Base-by-base conservation (phyloP, 2,888 invertebrate species). In the Pyrrhopygopsis socrates region DNA sequence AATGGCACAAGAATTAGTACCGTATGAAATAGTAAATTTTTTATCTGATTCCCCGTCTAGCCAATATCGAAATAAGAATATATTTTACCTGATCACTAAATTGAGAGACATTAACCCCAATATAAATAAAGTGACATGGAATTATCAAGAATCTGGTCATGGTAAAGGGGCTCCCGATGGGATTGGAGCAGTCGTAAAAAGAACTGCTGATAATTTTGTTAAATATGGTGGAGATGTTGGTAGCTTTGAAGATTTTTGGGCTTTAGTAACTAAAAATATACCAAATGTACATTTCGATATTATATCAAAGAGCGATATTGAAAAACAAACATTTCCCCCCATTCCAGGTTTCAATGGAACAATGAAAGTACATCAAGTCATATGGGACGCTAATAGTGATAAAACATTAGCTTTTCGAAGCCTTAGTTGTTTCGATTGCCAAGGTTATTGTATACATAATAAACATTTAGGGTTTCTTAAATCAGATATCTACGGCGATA, bases 151-250 rank as follows among this genome's bases (percentile, higher is more conserved):
- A 68, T 82, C 71, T 45, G 81, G 76, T 22, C 75, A 82, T 50
- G 81, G 76, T 34, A 81, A 81, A 58, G 81, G 81, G 30, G 81
- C 81, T 65, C 81, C 81, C 11, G 81, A 81, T 71, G 81, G 81
- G 13, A 58, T 81, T 54, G 81, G 81, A 18, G 81, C 74, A 67
- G 74, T 81, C 24, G 63, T 82, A 30, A 82, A 82, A 60, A 50
- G 81, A 38, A 82, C 81, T 58, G 81, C 81, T 38, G 71, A 80
- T 60, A 63, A 60, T 75, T 60, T 38, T 75, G 75, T 8, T 4
- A 77, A 22, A 29, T 18, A 58, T 20, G 45, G 15, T 27, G 41
- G 60, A 27, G 27, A 63, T 24, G 70, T n/a, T 77, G 15, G 41
- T 73, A 1, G 38, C 22, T 22, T 22, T 38, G 22, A 67, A 27